Evolutionary conservation across 2,797 vertebrate genomes (phyloP).

Genomic region (Sorex maritimensis): DNA sequence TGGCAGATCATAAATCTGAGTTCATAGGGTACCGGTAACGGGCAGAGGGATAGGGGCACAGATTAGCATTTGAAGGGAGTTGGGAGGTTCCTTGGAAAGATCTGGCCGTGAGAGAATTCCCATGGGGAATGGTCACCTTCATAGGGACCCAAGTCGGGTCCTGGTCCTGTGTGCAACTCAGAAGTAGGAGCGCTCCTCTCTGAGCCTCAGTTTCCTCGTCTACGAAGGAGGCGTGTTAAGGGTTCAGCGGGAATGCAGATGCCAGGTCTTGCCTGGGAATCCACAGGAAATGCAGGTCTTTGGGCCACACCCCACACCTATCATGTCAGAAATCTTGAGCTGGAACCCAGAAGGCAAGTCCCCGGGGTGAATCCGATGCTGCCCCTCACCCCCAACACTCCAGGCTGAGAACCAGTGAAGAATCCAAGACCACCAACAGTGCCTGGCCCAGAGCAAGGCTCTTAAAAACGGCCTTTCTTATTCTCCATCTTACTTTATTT

Average conservation of each 20-base stretch:
- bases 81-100: constrained; percentile 41
- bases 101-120: neutral
- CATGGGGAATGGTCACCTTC: neutral
- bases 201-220: neutral
- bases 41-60: neutral
- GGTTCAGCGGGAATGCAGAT: accelerated
- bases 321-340: neutral
- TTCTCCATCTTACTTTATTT: neutral
- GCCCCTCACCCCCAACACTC: neutral
- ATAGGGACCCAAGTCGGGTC: neutral
- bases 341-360: neutral
- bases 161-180: neutral
- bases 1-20: constrained; percentile 93
- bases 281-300: neutral
- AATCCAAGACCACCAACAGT: neutral
- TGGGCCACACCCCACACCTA: neutral
- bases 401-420: no score
- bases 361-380: neutral
- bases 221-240: neutral
- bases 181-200: neutral
- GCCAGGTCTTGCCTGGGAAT: constrained; percentile 6
- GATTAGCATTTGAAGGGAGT: constrained; percentile 77
- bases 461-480: neutral
- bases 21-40: constrained; percentile 87
- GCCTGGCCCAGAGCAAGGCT: neutral